Evolutionary conservation across 2,888 invertebrate genomes (phyloP).

Genomic region (Apeira syringaria): DNA sequence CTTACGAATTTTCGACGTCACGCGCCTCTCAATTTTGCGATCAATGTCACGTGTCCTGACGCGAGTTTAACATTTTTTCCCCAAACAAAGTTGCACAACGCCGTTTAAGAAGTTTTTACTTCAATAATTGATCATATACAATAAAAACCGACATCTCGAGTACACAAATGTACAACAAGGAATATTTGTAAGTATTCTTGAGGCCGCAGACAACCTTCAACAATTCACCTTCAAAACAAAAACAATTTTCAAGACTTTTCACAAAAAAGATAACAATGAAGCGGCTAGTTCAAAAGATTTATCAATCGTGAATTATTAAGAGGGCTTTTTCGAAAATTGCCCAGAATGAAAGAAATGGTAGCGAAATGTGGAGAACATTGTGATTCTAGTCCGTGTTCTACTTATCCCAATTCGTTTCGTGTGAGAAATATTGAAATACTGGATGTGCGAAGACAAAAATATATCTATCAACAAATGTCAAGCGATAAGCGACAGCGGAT

Average conservation of each 20-base stretch:
- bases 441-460: conserved; percentile 43
- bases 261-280: conserved; percentile 13
- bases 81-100: no score
- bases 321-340: conserved; percentile 41
- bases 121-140: no score
- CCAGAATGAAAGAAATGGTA: conserved; percentile 39
- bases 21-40: no score
- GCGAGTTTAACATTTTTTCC: no score
- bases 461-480: conserved; percentile 38
- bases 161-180: no score
- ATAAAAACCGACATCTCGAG: no score
- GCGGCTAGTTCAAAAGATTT: conserved; percentile 8
- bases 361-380: conserved; percentile 43
- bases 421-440: conserved; percentile 66
- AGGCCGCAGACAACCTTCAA: no score
- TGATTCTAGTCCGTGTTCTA: conserved; percentile 45
- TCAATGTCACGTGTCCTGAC: no score
- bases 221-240: no score
- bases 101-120: no score
- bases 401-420: conserved; percentile 54
- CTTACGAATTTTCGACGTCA: no score
- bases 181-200: no score
- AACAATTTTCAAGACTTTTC: neutral
- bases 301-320: conserved; percentile 39
- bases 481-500: conserved; percentile 23